Conservation (phyloP, 2,797 vertebrate genomes). For the Chrosomus eos region DNA sequence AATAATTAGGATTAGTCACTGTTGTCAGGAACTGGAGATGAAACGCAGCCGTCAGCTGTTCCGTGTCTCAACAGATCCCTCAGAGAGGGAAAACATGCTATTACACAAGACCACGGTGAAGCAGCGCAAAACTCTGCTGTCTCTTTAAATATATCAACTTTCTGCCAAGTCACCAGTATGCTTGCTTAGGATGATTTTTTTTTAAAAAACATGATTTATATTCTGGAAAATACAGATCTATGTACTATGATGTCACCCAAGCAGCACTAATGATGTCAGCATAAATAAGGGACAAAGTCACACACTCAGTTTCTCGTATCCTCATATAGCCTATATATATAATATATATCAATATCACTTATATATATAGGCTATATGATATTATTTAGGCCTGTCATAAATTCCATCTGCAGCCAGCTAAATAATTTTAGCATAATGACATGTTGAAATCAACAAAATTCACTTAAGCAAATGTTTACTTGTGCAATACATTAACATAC, state of each 20-base stretch:
- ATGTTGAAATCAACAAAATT: not conserved
- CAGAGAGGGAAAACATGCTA: slow-evolving; percentile 44
- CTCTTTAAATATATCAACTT: not conserved
- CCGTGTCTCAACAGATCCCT: slow-evolving; percentile 50
- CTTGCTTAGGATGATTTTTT: not conserved
- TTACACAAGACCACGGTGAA: slow-evolving; percentile 38
- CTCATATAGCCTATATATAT: not conserved
- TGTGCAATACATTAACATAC: not conserved
- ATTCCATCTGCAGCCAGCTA: not conserved
- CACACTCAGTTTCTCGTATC: not conserved
- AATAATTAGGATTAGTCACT: slow-evolving; percentile 40
- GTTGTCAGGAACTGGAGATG: slow-evolving; percentile 37
- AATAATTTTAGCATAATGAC: not conserved
- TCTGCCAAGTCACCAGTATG: not conserved
- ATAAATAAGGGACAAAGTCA: not conserved
- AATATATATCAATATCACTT: too few relatives aligned
- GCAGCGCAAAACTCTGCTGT: slow-evolving; percentile 16
- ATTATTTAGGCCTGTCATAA: too few relatives aligned
- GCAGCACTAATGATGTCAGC: too few relatives aligned
- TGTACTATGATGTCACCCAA: not conserved
- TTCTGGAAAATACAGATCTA: not conserved
- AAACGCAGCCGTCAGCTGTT: slow-evolving; percentile 37
- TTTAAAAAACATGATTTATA: too few relatives aligned
- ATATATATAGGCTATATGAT: too few relatives aligned
- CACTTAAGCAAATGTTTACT: not conserved